Evolutionary conservation across 2,113 vertebrate species (phyloP).

Genomic region (Colaptes auratus): DNA sequence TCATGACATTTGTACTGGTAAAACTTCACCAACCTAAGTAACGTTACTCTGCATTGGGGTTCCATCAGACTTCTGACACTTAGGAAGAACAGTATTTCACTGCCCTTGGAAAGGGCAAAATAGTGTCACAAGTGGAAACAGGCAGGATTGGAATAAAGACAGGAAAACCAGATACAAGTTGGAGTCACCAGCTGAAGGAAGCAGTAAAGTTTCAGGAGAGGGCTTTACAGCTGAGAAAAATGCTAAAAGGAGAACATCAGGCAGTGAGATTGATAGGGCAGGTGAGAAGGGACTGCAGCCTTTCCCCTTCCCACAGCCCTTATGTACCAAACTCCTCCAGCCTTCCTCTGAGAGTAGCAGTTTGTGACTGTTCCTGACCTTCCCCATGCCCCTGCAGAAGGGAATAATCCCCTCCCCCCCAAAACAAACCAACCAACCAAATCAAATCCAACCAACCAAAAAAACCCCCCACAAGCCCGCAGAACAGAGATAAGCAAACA

Average conservation of each 20-base stretch:
- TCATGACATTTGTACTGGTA: background rate
- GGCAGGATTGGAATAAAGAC: fast-evolving
- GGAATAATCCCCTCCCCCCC: no score
- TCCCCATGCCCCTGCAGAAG: background rate
- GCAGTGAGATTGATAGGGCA: background rate
- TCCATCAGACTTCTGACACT: background rate
- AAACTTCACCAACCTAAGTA: background rate
- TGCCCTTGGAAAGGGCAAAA: background rate
- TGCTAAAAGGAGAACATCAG: background rate
- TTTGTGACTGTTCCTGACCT: background rate
- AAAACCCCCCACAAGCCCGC: no score
- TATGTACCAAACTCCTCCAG: background rate
- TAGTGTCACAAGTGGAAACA: background rate
- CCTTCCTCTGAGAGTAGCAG: background rate
- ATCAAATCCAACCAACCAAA: no score
- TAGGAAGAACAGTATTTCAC: background rate
- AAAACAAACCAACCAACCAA: no score
- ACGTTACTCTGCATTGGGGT: background rate
- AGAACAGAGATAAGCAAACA: background rate
- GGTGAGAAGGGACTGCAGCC: background rate
- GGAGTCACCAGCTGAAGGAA: background rate
- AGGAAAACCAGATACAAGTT: background rate
- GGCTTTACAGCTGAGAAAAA: background rate
- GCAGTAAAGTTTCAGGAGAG: background rate
- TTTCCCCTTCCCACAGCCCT: background rate